Evolutionary conservation across 2,888 invertebrate genomes (phyloP), one percentile per base, ranked within the genome.

Genomic region (Cactoblastis cactorum): DNA sequence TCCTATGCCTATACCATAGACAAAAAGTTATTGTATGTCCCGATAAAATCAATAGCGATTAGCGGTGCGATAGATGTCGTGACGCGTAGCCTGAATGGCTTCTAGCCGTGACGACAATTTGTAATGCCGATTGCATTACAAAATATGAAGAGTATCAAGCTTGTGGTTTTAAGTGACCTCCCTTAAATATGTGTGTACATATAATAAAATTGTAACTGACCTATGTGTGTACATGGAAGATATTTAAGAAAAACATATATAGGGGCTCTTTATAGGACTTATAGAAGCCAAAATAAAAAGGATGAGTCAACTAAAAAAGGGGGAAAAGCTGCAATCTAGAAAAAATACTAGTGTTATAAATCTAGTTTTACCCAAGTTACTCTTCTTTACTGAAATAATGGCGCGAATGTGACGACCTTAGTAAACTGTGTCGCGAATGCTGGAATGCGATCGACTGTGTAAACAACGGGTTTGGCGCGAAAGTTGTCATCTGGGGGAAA

Each of bases 381-480:
- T 35, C 34, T 35, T 35, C 34, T 35, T 5, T 15, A 14, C 14
- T 35, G 34, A 2, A 11, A 17, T 18, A 1, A 8, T 17, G 37
- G 3, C 14, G 17, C 37, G 37, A 15, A 17, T 37, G 37, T 17
- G 17, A 12, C 32, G 43, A 43, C 43, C 43, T 43, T 43, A 43
- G 43, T 11, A 12, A 43, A 43, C 28, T 43, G 43, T 43, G 28
- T 43, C 41, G 41, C 14, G 14, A 11, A 15, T 17, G 28, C 0
- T 28, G 43, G 43, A 43, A 43, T 43, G 43, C 32, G 43, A 43
- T 43, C 43, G 28, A 4, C 28, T 28, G 5, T 32, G 43, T 28
- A 43, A 43, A 43, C 43, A 43, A 43, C 28, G 14, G 28, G 43
- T 28, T 43, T 32, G 22, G 43, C n/a, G 43, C 43, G 43, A 43